Conservation (phyloP, 1,140 invertebrate genomes). For the Aethina tumida region DNA sequence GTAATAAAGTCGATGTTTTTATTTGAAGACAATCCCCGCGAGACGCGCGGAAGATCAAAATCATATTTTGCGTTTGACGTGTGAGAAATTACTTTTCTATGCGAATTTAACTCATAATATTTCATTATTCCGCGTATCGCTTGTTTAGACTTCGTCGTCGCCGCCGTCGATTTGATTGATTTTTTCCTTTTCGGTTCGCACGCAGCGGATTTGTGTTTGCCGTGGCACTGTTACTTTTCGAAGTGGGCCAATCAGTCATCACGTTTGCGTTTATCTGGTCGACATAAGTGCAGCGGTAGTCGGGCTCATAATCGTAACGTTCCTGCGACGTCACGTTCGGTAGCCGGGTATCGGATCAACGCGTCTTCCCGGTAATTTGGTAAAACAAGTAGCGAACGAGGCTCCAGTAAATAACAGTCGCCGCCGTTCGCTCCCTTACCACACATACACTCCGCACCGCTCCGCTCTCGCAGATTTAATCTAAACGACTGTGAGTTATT, state of each 20-base stretch:
- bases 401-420: conserved; percentile 29
- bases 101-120: conserved; percentile 26
- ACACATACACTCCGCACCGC: conserved; percentile 11
- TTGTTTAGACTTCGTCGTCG: no score
- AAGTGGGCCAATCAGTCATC: no score
- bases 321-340: conserved; percentile 25
- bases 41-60: conserved; percentile 28
- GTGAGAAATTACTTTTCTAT: conserved; percentile 31
- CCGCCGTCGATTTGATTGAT: no score
- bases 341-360: conserved; percentile 17
- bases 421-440: conserved; percentile 10
- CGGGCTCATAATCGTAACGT: no score
- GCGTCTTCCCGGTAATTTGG: conserved; percentile 31
- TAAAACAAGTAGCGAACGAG: conserved; percentile 34
- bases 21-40: conserved; percentile 26
- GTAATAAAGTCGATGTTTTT: conserved; percentile 32
- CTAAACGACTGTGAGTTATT: conserved; percentile 33
- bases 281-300: no score
- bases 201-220: no score
- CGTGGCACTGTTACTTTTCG: no score
- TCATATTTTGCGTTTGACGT: conserved; percentile 29
- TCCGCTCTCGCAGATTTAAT: conserved; percentile 26
- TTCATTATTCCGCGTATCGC: no score
- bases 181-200: no score
- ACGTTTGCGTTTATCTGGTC: no score